Base-by-base conservation (phyloP, 2,113 vertebrate species). In the Phaetusa simplex region DNA sequence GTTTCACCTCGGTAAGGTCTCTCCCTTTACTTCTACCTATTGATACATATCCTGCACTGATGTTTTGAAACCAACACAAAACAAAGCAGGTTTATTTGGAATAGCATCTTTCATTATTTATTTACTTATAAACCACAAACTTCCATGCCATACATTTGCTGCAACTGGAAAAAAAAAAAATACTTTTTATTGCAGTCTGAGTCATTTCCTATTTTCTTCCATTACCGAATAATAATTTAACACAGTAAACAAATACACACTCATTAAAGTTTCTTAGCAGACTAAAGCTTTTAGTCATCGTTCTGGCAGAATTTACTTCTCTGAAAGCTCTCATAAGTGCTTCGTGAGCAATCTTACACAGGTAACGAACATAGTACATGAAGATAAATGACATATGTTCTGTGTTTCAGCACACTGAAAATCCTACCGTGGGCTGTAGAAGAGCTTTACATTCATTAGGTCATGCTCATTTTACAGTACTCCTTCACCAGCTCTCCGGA, bases 131-230 rank as follows among this genome's bases (percentile, higher is more conserved):
- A 92, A 82, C 69, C 83, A 76, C 80, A 69, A 92, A 74, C 55
- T 92, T 22, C 92, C 84, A 38, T 70, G 80, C 34, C 86, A 85
- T n/a, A 27, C 70, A 93, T 93, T 88, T 86, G 53, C 47, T 59
- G 72, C 4, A 26, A 53, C 13, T 45, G 66, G 64, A 45, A 87
- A 95, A 92, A 93, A 92, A 93, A 89, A 61, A 72, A 64, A 21
- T 4, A 45, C 40, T 69, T 62, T 87, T 86, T 82, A 81, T 78
- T 84, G 91, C 43, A 94, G 84, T 95, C 74, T 95, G 86, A 95
- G 67, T 94, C 11, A 93, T 69, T 90, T 95, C 95, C 88, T 96
- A 92, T 95, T 97, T 97, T 72, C 55, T 93, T 93, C 80, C 92
- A 86, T 94, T 89, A 96, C 74, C 3, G 0, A 94, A 95, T 91